These are phyloP conservation scores for Venustaconcha ellipsiformis DNA, from an alignment of 1,140 invertebrate genomes.

Conservation along the genomic window DNA sequence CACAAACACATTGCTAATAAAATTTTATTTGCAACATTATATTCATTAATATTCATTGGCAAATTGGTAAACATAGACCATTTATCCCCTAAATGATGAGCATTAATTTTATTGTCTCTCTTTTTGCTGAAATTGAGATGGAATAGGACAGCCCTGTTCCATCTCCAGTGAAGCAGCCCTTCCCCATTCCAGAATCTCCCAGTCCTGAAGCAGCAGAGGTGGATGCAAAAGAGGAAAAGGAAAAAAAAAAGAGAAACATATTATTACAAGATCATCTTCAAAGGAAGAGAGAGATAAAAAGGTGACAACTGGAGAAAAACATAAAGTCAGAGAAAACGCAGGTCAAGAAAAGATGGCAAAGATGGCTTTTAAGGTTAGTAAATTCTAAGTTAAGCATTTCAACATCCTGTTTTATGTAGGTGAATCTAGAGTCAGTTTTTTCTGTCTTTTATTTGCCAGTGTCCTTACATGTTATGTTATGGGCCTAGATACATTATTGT, in stretches of 20 bases:
- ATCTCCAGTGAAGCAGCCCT: conserved; percentile 37
- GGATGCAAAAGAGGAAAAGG: conserved; percentile 9
- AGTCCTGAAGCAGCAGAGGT: conserved; percentile 18
- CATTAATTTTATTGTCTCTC: neutral
- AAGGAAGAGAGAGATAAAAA: conserved; percentile 4
- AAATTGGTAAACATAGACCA: no score
- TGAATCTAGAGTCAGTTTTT: no score
- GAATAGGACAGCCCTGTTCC: conserved; percentile 40
- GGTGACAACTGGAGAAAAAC: conserved; percentile 25
- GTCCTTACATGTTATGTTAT: no score
- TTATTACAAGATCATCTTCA: conserved; percentile 6
- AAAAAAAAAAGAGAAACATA: conserved; percentile 27
- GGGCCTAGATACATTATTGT: no score
- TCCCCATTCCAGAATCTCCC: conserved; percentile 35
- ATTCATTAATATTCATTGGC: no score
- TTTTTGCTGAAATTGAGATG: conserved; percentile 42
- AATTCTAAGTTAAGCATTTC: neutral
- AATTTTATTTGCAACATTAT: no score
- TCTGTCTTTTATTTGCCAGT: no score
- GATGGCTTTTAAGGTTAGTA: conserved; percentile 62
- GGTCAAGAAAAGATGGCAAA: conserved; percentile 58
- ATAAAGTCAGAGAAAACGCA: conserved; percentile 45
- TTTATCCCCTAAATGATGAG: no score
- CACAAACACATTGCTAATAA: no score
- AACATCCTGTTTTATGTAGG: no score